Evolutionary conservation across 2,888 invertebrate genomes (phyloP), one percentile per base, ranked within the genome.

Genomic region (Cantharis flavilabris): DNA sequence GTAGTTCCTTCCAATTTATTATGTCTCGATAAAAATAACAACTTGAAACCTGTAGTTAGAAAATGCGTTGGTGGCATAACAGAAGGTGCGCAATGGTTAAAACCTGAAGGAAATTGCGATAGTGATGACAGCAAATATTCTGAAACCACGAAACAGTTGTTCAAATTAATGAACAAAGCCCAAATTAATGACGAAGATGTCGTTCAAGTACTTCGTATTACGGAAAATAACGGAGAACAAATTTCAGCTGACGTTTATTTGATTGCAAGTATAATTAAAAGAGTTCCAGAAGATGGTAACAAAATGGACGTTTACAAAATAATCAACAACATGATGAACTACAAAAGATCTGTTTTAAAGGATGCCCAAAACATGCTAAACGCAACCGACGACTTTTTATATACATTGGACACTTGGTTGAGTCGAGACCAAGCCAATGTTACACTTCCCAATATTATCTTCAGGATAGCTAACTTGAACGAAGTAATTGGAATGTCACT

Each of bases 21-120:
- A 75, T 92, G 92, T 80, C 86, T 92, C 72, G 89, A 91, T 85
- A 82, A 84, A 9, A 90, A 91, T 81, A 91, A 91, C 2, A 67
- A 73, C 28, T 62, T 49, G 62, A 86, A 91, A 77, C 92, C 92
- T 5, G 89, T 91, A 2, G 90, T 89, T 33, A 88, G 92, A 78
- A 86, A 85, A 71, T 92, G 92, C 81, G 72, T 82, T 5, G 92
- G 92, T 1, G 88, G 90, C 67, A 92, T 91, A 83, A 83, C 90
- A 9, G 80, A 87, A 4, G 92, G 92, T n/a, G 90, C 90, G 26
- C 82, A 82, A 69, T 92, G 92, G 92, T 88, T 89, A 64, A 78
- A 84, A 2, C 84, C 90, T 1, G 85, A 86, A 20, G 80, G 79
- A 9, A 23, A 14, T 33, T 78, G 79, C 33, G 62, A 9, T 5